Conservation (phyloP, 2,888 invertebrate genomes). For the Perithous albicinctus region DNA sequence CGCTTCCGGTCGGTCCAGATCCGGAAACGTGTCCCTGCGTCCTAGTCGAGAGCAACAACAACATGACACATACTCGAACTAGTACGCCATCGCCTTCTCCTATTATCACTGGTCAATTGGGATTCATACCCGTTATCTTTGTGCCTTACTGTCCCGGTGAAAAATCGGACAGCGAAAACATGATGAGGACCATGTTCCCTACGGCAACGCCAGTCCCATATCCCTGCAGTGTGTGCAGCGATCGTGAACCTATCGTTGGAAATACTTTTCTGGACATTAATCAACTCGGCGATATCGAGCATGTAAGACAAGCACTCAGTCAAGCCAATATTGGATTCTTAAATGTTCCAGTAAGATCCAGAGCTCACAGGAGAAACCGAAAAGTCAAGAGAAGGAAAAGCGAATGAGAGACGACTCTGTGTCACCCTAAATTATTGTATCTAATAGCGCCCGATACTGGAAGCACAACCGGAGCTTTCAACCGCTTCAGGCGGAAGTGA, state of each 20-base stretch:
- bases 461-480: constrained; percentile 1
- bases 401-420: constrained; percentile 58
- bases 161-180: constrained; percentile 79
- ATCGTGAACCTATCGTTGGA: constrained; percentile 61
- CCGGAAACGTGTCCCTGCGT: constrained; percentile 89
- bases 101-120: constrained; percentile 84
- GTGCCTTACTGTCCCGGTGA: constrained; percentile 88
- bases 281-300: constrained; percentile 74
- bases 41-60: constrained; percentile 85
- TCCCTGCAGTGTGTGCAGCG: constrained; percentile 87
- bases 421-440: constrained; percentile 56
- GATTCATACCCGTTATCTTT: constrained; percentile 90
- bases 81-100: constrained; percentile 69
- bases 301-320: constrained; percentile 73
- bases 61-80: constrained; percentile 72
- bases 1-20: constrained; percentile 87
- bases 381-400: constrained; percentile 68
- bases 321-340: constrained; percentile 78
- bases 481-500: constrained; percentile 3
- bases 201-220: constrained; percentile 88
- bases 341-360: constrained; percentile 76
- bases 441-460: constrained; percentile 10
- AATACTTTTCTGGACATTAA: constrained; percentile 72
- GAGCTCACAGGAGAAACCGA: constrained; percentile 35
- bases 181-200: constrained; percentile 87